Conservation (phyloP, 2,888 invertebrate species). For the Oligia fasciuncula region DNA sequence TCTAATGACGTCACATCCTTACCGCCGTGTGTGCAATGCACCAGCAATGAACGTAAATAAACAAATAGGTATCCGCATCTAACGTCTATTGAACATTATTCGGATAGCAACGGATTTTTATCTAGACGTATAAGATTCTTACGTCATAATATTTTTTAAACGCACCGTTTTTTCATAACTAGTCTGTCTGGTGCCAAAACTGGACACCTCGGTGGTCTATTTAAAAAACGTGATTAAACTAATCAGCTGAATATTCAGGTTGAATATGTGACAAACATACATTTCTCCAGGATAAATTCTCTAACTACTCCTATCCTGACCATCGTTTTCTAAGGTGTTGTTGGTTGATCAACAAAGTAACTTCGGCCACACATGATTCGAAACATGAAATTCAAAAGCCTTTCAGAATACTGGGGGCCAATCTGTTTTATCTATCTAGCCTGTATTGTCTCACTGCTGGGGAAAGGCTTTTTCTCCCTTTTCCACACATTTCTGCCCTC, state of each 20-base stretch:
- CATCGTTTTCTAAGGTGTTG: not conserved
- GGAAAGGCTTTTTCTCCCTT: not conserved
- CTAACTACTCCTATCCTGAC: no score
- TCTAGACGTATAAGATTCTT: not conserved
- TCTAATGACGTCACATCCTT: slow-evolving; percentile 66
- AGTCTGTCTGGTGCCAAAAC: slow-evolving; percentile 8
- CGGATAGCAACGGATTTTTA: slow-evolving; percentile 50
- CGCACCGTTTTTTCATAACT: slow-evolving; percentile 3
- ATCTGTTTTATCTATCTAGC: not conserved
- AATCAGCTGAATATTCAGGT: not conserved
- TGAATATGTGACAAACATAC: not conserved
- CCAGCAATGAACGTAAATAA: slow-evolving; percentile 78
- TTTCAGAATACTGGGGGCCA: not conserved
- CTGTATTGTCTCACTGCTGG: not conserved
- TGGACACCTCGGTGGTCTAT: not conserved
- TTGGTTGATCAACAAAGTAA: not conserved
- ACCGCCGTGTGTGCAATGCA: slow-evolving; percentile 73
- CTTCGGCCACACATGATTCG: not conserved
- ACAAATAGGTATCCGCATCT: slow-evolving; percentile 70
- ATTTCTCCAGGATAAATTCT: not conserved
- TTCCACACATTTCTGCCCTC: not conserved
- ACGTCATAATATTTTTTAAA: slow-evolving; percentile 13
- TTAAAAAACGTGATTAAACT: not conserved
- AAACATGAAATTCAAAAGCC: not conserved
- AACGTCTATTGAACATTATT: slow-evolving; percentile 30